Percentiles rank a stretch among this genome's conserved stretches.
phyloP scores from a whole-genome alignment of 2,888 invertebrate genomes.

The Beris chalybata region DNA sequence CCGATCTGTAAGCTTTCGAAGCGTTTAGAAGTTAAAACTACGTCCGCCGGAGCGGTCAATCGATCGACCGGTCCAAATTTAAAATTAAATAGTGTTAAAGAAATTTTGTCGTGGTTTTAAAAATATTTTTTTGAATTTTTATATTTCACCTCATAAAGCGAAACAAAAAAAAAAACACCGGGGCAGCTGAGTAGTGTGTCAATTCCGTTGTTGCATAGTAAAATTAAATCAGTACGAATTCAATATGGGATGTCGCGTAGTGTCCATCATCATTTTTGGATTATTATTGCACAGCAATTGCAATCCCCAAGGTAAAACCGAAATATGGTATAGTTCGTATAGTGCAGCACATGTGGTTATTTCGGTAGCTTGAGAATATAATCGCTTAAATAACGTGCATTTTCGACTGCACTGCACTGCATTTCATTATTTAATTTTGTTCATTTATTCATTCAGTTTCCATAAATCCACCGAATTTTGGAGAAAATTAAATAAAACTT shows the following conservation, averaged over 20 bases:
- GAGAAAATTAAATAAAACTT: too few species aligned
- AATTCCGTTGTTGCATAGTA: neutral
- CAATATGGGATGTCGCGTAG: slow-evolving; percentile 19
- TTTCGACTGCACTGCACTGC: neutral
- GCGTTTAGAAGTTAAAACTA: slow-evolving; percentile 3
- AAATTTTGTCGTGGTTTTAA: too few species aligned
- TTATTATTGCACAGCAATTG: slow-evolving; percentile 26
- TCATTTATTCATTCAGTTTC: neutral
- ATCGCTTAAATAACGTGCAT: neutral
- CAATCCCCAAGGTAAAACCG: slow-evolving; percentile 19
- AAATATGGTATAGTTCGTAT: neutral
- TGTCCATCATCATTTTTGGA: slow-evolving; percentile 21
- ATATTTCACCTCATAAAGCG: too few species aligned
- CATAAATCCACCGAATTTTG: neutral
- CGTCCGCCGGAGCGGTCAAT: slow-evolving; percentile 18
- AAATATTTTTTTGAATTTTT: too few species aligned
- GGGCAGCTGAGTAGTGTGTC: too few species aligned
- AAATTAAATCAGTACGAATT: slow-evolving; percentile 16
- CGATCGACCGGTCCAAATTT: neutral
- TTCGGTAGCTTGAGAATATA: neutral
- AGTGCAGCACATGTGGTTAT: neutral
- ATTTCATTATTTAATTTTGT: neutral
- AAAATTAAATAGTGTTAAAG: too few species aligned
- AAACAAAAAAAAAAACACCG: too few species aligned
- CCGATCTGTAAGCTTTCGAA: too few species aligned